Evolutionary conservation across 1,140 invertebrate genomes (phyloP).

Genomic region (Lordiphosa collinella): DNA sequence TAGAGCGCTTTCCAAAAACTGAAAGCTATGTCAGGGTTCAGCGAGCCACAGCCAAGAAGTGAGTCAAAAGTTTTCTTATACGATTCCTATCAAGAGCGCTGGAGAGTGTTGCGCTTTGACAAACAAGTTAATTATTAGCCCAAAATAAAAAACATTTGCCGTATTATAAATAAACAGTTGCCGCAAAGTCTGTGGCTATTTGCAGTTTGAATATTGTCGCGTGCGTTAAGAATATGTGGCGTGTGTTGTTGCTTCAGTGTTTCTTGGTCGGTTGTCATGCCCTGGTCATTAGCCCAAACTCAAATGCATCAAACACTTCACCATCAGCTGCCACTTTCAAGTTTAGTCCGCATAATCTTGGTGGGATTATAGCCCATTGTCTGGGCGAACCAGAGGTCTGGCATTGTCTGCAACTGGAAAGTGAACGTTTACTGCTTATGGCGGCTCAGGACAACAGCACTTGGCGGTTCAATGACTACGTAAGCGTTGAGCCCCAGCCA

Average conservation of each 20-base stretch:
- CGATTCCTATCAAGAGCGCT: constrained; percentile 61
- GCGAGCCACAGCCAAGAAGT: constrained; percentile 32
- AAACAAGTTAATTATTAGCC: constrained; percentile 57
- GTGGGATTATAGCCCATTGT: constrained; percentile 72
- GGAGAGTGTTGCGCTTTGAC: constrained; percentile 61
- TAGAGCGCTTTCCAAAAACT: constrained; percentile 50
- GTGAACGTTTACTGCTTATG: constrained; percentile 81
- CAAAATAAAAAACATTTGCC: neutral
- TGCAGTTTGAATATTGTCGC: constrained; percentile 32
- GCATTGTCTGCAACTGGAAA: constrained; percentile 82
- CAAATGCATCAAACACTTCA: neutral
- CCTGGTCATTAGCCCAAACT: constrained; percentile 12
- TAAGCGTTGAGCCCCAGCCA: constrained; percentile 80
- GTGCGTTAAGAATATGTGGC: constrained; percentile 37
- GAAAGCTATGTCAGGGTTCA: constrained; percentile 64
- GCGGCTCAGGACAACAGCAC: constrained; percentile 82
- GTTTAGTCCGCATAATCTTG: constrained; percentile 42
- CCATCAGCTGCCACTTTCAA: neutral
- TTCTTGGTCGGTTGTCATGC: constrained; percentile 9
- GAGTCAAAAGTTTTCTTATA: constrained; percentile 51
- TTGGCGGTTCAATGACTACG: constrained; percentile 81
- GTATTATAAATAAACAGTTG: constrained; percentile 28
- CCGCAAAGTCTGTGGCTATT: constrained; percentile 33
- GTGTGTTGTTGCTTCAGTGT: constrained; percentile 35
- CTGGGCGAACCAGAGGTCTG: constrained; percentile 66